Evolutionary conservation across 2,888 invertebrate species (phyloP), one percentile per base, ranked within the genome.

Genomic region (Plutella xylostella): DNA sequence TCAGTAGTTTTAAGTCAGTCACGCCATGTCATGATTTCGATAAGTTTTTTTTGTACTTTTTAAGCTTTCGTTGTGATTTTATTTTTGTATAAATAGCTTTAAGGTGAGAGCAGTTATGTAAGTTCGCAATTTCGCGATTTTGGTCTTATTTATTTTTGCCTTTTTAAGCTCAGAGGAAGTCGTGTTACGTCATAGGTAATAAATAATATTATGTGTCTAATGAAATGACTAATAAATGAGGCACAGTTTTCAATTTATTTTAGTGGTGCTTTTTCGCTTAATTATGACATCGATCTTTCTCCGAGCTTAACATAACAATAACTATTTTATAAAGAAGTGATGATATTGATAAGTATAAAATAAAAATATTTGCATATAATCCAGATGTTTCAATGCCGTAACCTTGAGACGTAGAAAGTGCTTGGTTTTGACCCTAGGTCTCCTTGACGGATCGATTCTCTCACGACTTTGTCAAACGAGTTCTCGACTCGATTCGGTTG

Each of bases 1-100:
- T 71, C 66, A 68, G 63, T 67, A 55, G 49, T 57, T 45, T 47
- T 76, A 77, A 82, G 80, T 78, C 77, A 80, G 73, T 72, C 74
- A 77, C 73, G 78, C 82, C 83, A 82, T 82, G 68, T 76, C 72
- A 72, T 71, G 60, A 63, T 54, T 68, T 59, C 64, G 55, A 61
- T 64, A 61, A 66, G 63, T 67, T 65, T 63, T 55, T 61, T 44
- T 28, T 42, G 38, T 57, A 55, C 56, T 52, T 51, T 57, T 56
- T 54, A 54, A 60, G 58, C 55, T 61, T 52, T 43, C 57, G 59
- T 68, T 66, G 70, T 67, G 68, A 70, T 60, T 58, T 49, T 58
- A 55, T 47, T 50, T 57, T 55, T n/a, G 46, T 48, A 20, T 38
- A 38, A 38, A 38, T 38, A 38, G 21, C 20, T 38, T 12, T 25